Evolutionary conservation across 2,888 invertebrate genomes (phyloP).

Genomic region (Lamellibrachia satsuma): DNA sequence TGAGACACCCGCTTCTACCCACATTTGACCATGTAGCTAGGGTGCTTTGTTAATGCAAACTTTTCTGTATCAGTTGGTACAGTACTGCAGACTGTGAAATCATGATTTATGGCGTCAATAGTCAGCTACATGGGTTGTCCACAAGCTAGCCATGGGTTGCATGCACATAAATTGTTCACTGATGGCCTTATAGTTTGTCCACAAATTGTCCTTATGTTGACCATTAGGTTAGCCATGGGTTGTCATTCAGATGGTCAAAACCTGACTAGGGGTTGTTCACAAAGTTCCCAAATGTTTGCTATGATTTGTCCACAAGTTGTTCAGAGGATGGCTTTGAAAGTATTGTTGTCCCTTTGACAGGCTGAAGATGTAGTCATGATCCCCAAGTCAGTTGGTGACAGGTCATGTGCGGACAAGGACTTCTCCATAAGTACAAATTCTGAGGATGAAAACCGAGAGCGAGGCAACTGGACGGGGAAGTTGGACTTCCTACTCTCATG

Average conservation of each 20-base stretch:
- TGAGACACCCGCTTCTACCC: too few relatives aligned
- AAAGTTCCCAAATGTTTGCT: neutral
- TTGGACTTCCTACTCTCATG: neutral
- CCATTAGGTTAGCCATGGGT: neutral
- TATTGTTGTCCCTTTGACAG: neutral
- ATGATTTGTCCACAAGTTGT: neutral
- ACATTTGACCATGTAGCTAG: neutral
- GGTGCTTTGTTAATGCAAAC: neutral
- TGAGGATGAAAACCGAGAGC: neutral
- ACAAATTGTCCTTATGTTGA: neutral
- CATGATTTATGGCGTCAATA: too few relatives aligned
- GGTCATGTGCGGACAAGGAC: neutral
- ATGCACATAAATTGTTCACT: too few relatives aligned
- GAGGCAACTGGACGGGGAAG: neutral
- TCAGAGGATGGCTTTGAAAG: neutral
- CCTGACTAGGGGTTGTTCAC: neutral
- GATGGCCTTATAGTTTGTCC: too few relatives aligned
- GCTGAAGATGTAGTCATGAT: neutral
- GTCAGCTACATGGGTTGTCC: too few relatives aligned
- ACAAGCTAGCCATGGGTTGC: too few relatives aligned
- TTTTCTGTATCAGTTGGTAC: neutral
- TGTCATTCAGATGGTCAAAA: neutral
- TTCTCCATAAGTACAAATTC: neutral
- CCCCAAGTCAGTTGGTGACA: neutral
- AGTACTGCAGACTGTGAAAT: neutral